phyloP scores from a whole-genome alignment of 2,797 vertebrate genomes.

The Strix occidentalis region DNA sequence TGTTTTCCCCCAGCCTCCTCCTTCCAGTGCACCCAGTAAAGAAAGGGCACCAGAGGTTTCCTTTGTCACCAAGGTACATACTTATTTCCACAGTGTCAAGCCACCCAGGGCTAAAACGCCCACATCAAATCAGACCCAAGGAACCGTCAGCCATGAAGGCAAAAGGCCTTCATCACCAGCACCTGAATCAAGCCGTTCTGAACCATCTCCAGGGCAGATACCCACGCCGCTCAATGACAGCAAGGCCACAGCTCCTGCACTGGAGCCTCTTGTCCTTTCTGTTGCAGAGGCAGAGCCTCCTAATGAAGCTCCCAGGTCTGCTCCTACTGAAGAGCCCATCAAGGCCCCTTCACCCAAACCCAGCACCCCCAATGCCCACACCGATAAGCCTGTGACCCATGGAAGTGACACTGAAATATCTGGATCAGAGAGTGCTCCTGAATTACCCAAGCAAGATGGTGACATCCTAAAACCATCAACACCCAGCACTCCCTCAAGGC shows the following conservation, averaged over 20 bases:
- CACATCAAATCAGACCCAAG: neutral
- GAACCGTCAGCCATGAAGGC: neutral
- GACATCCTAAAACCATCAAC: neutral
- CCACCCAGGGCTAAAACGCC: constrained; percentile 28
- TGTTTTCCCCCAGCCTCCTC: constrained; percentile 51
- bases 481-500: neutral
- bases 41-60: constrained; percentile 69
- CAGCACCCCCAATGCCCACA: neutral
- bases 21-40: constrained; percentile 46
- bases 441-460: neutral
- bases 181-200: neutral
- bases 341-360: neutral
- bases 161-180: neutral
- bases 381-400: constrained; percentile 18
- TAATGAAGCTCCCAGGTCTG: neutral
- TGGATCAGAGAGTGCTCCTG: neutral
- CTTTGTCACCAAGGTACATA: constrained; percentile 49
- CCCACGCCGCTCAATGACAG: neutral
- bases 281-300: neutral
- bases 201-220: neutral
- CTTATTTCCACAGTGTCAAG: constrained; percentile 41
- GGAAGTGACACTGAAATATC: neutral
- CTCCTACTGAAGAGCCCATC: neutral
- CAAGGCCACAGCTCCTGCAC: neutral
- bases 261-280: neutral